These are phyloP conservation scores for Sphinx pinastri DNA, from an alignment of 2,888 invertebrate genomes.

Conservation along the genomic window DNA sequence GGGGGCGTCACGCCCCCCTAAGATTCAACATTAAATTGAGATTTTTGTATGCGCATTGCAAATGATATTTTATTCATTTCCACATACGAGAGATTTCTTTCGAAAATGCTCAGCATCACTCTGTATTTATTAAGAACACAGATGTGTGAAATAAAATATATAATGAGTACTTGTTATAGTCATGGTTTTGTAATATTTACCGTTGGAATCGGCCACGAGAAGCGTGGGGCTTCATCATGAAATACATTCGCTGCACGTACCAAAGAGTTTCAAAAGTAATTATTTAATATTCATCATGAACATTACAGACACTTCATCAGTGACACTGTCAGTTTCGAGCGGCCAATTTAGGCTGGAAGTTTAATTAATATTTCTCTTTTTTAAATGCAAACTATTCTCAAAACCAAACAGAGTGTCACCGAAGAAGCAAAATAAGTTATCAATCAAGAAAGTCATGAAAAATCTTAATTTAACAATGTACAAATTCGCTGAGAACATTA, in stretches of 20 bases:
- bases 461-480: neutral
- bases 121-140: neutral
- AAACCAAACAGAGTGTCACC: neutral
- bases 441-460: neutral
- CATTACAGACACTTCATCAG: conserved; percentile 5
- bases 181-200: neutral
- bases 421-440: neutral
- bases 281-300: conserved; percentile 15
- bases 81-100: neutral
- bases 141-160: neutral
- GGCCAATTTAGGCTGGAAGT: neutral
- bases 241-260: conserved; percentile 43
- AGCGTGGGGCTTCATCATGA: conserved; percentile 39
- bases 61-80: neutral
- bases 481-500: neutral
- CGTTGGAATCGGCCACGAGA: conserved; percentile 16
- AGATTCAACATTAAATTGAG: neutral
- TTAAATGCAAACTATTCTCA: neutral
- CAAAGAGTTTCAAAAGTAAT: conserved; percentile 22
- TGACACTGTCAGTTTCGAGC: neutral
- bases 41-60: conserved; percentile 4
- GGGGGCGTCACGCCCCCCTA: conserved; percentile 7
- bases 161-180: neutral
- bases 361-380: neutral
- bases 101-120: neutral